A percentile compares a stretch with the other conserved stretches of the same genome.
Evolutionary conservation across 2,888 invertebrate genomes (phyloP).

Genomic region (Spodoptera littoralis): DNA sequence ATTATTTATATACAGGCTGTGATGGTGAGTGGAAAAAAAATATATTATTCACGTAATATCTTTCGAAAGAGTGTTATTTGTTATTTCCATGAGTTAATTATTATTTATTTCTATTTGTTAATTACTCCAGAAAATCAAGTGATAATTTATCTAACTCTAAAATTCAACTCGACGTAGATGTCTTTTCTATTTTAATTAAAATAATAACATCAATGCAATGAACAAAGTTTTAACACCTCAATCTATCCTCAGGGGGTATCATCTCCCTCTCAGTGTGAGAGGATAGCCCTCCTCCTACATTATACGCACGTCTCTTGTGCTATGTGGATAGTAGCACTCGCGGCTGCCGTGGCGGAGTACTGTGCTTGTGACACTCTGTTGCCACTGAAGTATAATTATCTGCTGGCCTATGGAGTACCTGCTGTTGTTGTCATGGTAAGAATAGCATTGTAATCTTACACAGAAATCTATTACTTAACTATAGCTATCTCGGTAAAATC

Average conservation of each 20-base stretch:
- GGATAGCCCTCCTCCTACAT: conserved; percentile 91
- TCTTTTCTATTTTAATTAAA: too few species aligned
- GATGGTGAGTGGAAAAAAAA: conserved; percentile 83
- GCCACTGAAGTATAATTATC: conserved; percentile 89
- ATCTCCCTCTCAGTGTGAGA: conserved; percentile 90
- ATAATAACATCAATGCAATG: too few species aligned
- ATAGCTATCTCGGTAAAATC: too few species aligned
- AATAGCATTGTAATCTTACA: conserved; percentile 20
- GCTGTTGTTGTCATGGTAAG: conserved; percentile 91
- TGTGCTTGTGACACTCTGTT: conserved; percentile 89
- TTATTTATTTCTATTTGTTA: too few species aligned
- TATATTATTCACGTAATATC: too few species aligned
- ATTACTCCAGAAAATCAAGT: too few species aligned
- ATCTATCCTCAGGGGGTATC: conserved; percentile 88
- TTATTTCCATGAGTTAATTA: too few species aligned
- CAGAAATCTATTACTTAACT: background rate
- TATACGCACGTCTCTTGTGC: conserved; percentile 92
- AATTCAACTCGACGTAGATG: too few species aligned
- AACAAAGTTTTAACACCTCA: background rate
- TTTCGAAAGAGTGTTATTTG: too few species aligned
- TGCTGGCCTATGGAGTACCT: conserved; percentile 90
- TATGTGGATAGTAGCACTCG: conserved; percentile 91
- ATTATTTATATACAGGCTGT: conserved; percentile 91
- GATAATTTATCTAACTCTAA: too few species aligned
- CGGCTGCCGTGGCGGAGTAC: conserved; percentile 85